Conservation (phyloP, 2,797 vertebrate genomes). For the Melanogrammus aeglefinus region DNA sequence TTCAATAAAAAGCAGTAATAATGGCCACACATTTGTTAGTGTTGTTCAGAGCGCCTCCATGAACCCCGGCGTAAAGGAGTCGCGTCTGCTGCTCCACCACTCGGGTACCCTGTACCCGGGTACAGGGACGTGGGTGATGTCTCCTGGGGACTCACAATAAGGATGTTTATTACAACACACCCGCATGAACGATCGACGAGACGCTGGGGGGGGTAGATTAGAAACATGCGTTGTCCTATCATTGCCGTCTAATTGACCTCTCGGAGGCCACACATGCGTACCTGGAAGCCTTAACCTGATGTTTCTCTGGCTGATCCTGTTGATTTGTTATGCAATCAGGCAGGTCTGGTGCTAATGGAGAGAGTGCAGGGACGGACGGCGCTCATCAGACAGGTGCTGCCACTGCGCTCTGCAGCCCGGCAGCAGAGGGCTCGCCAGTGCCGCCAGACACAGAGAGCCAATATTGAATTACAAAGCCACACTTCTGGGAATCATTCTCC, state of each 20-base stretch:
- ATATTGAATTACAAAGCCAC: neutral
- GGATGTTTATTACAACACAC: neutral
- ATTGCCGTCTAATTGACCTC: constrained; percentile 41
- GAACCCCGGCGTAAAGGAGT: too few species aligned
- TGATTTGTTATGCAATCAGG: constrained; percentile 46
- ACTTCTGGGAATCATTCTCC: neutral
- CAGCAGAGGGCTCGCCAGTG: too few species aligned
- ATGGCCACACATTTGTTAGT: too few species aligned
- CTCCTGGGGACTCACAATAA: neutral
- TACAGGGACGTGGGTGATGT: too few species aligned
- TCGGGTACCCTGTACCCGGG: too few species aligned
- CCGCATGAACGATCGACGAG: neutral
- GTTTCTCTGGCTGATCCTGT: constrained; percentile 56
- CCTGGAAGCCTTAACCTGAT: constrained; percentile 60
- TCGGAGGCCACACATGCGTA: constrained; percentile 57
- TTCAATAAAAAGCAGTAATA: too few species aligned
- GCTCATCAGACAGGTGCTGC: constrained; percentile 17
- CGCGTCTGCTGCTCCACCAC: too few species aligned
- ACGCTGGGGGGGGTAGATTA: constrained; percentile 32
- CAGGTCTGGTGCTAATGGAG: constrained; percentile 53
- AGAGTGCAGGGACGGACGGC: constrained; percentile 46
- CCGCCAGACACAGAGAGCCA: neutral
- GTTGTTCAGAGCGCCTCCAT: too few species aligned
- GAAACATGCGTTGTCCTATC: constrained; percentile 43
- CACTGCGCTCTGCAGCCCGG: too few species aligned